Conservation (phyloP, 2,888 invertebrate species). For the Altica lythri region DNA sequence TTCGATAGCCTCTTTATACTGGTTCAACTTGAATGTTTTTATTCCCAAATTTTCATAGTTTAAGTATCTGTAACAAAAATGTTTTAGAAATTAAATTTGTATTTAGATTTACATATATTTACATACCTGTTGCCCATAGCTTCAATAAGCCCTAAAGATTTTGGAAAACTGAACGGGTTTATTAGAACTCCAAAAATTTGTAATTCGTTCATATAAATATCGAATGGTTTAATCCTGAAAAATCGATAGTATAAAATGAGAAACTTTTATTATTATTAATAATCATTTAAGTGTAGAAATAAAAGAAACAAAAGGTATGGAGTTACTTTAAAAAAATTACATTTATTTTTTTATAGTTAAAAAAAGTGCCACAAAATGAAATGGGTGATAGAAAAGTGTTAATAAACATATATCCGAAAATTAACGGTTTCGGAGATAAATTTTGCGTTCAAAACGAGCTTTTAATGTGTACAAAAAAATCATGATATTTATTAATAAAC, state of each 20-base stretch:
- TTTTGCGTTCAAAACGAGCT: too few species aligned
- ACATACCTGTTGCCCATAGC: slow-evolving; percentile 62
- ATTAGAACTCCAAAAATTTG: slow-evolving; percentile 69
- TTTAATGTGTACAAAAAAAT: too few species aligned
- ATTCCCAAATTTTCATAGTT: slow-evolving; percentile 66
- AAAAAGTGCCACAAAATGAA: too few species aligned
- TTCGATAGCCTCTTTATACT: slow-evolving; percentile 62
- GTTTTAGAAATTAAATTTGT: not conserved
- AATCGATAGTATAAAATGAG: too few species aligned
- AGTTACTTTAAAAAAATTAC: too few species aligned
- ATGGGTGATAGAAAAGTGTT: too few species aligned
- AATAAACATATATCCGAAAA: too few species aligned
- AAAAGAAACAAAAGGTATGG: too few species aligned
- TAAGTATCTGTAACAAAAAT: slow-evolving; percentile 60
- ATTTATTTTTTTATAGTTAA: too few species aligned
- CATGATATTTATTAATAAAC: too few species aligned
- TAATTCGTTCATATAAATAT: slow-evolving; percentile 68
- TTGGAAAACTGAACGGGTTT: slow-evolving; percentile 70
- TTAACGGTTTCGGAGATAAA: too few species aligned
- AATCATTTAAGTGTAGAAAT: slow-evolving; percentile 1
- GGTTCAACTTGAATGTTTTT: slow-evolving; percentile 60
- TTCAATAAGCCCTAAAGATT: slow-evolving; percentile 65
- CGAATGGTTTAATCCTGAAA: slow-evolving; percentile 62
- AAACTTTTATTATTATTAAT: too few species aligned
- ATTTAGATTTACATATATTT: slow-evolving; percentile 3